Percentiles rank a stretch among this genome's conserved stretches.
Evolutionary conservation across 2,888 invertebrate species (phyloP).

Genomic region (Serrognathus titanus): DNA sequence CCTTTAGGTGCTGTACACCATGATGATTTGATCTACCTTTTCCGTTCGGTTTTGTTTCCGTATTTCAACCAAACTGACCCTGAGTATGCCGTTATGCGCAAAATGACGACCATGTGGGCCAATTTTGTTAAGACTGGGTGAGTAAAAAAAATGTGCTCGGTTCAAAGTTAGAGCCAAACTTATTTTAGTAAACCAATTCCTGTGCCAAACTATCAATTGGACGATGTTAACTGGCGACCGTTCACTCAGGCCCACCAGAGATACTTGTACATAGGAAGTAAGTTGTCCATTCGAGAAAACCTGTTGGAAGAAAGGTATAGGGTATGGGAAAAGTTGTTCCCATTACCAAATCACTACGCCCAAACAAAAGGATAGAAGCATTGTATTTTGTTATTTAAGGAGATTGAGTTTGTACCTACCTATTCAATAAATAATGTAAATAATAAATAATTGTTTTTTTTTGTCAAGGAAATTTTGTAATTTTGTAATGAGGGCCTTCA

Average conservation of each 20-base stretch:
- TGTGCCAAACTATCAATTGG: slow-evolving; percentile 34
- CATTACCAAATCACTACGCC: slow-evolving; percentile 21
- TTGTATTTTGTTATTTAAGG: no score
- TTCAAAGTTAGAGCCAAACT: background rate
- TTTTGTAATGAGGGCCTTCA: no score
- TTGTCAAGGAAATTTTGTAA: no score
- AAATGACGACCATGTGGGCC: slow-evolving; percentile 47
- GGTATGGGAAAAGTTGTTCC: slow-evolving; percentile 47
- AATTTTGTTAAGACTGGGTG: slow-evolving; percentile 48
- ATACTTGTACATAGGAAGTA: slow-evolving; percentile 46
- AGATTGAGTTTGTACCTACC: no score
- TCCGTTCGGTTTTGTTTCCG: slow-evolving; percentile 38
- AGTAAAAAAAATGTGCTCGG: background rate
- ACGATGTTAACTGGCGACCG: slow-evolving; percentile 45
- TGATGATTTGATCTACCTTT: slow-evolving; percentile 53
- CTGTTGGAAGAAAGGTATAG: slow-evolving; percentile 44
- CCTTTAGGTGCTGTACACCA: slow-evolving; percentile 46
- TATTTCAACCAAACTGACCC: slow-evolving; percentile 40
- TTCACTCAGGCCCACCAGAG: slow-evolving; percentile 40
- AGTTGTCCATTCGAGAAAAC: slow-evolving; percentile 41
- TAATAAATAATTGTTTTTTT: no score
- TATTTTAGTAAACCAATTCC: slow-evolving; percentile 51
- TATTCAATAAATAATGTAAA: no score
- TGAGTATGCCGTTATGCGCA: slow-evolving; percentile 44
- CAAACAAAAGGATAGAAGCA: no score